phyloP scores from a whole-genome alignment of 1,140 invertebrate species.

The Drosophila kikkawai region DNA sequence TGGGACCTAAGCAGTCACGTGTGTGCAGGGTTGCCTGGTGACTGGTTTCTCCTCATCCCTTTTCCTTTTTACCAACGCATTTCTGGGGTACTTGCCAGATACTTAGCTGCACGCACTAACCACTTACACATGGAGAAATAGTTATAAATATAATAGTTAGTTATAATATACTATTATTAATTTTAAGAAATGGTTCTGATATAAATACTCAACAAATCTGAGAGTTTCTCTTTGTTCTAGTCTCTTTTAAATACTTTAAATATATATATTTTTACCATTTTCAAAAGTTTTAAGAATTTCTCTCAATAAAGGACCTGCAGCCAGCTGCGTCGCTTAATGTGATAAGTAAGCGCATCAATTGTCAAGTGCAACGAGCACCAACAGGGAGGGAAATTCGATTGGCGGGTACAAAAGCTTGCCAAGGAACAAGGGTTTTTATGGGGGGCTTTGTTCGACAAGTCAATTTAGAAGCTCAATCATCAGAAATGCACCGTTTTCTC shows the following conservation, averaged over 20 bases:
- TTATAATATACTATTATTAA: too few relatives aligned
- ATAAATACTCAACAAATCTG: too few relatives aligned
- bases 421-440: constrained; percentile 10
- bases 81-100: constrained; percentile 2
- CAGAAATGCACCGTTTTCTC: background rate
- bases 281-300: background rate
- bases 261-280: too few relatives aligned
- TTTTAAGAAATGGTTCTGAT: too few relatives aligned
- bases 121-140: background rate
- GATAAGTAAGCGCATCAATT: constrained; percentile 81
- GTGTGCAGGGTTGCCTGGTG: background rate
- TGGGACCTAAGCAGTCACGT: constrained; percentile 27
- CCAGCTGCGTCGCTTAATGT: constrained; percentile 54
- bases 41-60: too few relatives aligned
- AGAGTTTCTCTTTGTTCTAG: too few relatives aligned
- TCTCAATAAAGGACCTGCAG: constrained; percentile 16
- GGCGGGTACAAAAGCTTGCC: constrained; percentile 9
- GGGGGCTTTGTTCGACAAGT: constrained; percentile 28
- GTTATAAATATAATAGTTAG: too few relatives aligned
- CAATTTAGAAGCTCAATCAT: constrained; percentile 38
- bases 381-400: constrained; percentile 45
- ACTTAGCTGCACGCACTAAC: constrained; percentile 32
- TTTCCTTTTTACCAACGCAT: background rate
- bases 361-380: constrained; percentile 54
- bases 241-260: background rate